A percentile compares a stretch with the other conserved stretches of the same genome.
These are phyloP conservation scores for Campaea margaritaria DNA, from an alignment of 2,888 invertebrate genomes.

Conservation along the genomic window DNA sequence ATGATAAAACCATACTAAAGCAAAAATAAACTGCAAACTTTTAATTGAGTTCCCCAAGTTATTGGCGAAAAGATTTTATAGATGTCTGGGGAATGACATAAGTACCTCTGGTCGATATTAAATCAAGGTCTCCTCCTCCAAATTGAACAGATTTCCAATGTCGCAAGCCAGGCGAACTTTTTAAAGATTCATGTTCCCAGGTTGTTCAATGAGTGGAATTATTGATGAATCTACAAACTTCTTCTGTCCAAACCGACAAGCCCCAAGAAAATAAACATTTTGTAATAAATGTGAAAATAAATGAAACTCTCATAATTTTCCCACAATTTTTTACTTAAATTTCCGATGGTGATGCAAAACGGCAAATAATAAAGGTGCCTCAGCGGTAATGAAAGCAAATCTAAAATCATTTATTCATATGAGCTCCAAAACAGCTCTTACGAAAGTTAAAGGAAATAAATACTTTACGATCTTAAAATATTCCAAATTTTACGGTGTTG, in stretches of 20 bases:
- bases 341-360: too few relatives aligned
- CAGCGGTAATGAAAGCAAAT: not conserved
- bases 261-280: not conserved
- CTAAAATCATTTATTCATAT: not conserved
- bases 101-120: constrained; percentile 10
- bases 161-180: constrained; percentile 2
- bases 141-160: constrained; percentile 11
- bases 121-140: constrained; percentile 27
- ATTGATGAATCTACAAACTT: constrained; percentile 2
- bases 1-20: constrained; percentile 16
- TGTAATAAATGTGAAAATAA: not conserved
- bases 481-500: too few relatives aligned
- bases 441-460: not conserved
- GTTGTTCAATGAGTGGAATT: constrained; percentile 10
- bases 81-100: constrained; percentile 3
- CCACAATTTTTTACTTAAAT: not conserved
- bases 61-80: not conserved
- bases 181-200: constrained; percentile 11
- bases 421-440: not conserved
- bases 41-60: not conserved
- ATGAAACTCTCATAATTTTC: not conserved
- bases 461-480: too few relatives aligned
- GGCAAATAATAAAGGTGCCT: not conserved
- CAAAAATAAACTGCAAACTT: constrained; percentile 10
- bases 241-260: not conserved